phyloP scores from a whole-genome alignment of 2,797 vertebrate genomes.

The Crenuchus spilurus region DNA sequence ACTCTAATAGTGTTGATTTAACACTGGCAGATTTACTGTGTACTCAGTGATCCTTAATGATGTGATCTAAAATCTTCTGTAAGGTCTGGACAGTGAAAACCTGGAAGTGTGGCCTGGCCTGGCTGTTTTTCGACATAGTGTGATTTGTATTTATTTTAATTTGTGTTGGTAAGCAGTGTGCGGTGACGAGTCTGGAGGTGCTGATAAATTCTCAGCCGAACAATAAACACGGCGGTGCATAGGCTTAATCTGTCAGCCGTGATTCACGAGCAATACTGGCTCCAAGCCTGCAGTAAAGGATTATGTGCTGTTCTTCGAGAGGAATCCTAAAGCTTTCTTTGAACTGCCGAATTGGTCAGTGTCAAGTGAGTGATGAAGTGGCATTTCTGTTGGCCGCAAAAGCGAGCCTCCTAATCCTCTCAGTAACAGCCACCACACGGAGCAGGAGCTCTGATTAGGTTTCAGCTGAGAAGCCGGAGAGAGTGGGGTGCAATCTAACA shows the following conservation, averaged over 20 bases:
- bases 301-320: constrained; percentile 33
- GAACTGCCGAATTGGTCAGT: constrained; percentile 32
- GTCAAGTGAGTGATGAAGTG: constrained; percentile 43
- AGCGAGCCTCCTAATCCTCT: constrained; percentile 6
- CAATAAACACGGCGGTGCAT: constrained; percentile 12
- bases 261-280: constrained; percentile 35
- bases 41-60: too few species aligned
- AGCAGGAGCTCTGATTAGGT: not conserved
- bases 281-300: constrained; percentile 34
- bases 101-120: not conserved
- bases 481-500: too few species aligned
- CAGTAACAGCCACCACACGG: not conserved
- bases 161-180: not conserved
- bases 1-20: too few species aligned
- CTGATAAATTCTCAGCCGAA: constrained; percentile 16
- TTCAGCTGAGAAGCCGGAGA: not conserved
- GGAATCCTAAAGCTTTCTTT: constrained; percentile 35
- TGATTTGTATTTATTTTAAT: constrained; percentile 19
- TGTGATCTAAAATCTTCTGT: not conserved
- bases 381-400: constrained; percentile 30
- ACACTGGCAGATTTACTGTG: too few species aligned
- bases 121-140: not conserved
- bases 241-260: constrained; percentile 41
- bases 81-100: not conserved
- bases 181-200: not conserved